Conservation (phyloP, 2,888 invertebrate genomes). For the Griposia aprilina region DNA sequence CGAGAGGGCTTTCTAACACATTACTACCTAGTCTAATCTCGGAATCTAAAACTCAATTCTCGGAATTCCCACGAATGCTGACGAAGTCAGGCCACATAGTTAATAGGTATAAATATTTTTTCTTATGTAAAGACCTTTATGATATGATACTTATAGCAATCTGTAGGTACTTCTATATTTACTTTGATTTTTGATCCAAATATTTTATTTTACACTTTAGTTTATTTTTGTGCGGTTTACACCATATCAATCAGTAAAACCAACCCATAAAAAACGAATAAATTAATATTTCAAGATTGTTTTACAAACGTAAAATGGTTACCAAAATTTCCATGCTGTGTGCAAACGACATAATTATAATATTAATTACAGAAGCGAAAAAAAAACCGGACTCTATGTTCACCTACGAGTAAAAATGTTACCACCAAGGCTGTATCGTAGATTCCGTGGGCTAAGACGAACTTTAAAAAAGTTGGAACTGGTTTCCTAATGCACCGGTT, state of each 20-base stretch:
- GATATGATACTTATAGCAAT: no score
- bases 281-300: background rate
- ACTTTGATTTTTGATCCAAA: background rate
- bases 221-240: background rate
- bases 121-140: no score
- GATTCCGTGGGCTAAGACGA: constrained; percentile 59
- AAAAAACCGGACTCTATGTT: constrained; percentile 56
- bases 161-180: no score
- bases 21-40: no score
- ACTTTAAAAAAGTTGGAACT: constrained; percentile 70
- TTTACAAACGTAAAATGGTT: constrained; percentile 2
- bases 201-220: background rate
- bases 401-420: constrained; percentile 41
- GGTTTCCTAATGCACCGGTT: constrained; percentile 74
- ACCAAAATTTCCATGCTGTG: constrained; percentile 39
- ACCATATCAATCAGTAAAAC: background rate
- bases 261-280: background rate
- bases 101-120: no score
- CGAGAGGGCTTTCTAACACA: background rate
- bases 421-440: constrained; percentile 67
- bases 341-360: constrained; percentile 36
- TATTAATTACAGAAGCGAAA: constrained; percentile 42
- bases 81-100: no score
- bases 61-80: no score
- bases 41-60: no score